Evolutionary conservation across 2,113 vertebrate species (phyloP).

Genomic region (Aix galericulata): DNA sequence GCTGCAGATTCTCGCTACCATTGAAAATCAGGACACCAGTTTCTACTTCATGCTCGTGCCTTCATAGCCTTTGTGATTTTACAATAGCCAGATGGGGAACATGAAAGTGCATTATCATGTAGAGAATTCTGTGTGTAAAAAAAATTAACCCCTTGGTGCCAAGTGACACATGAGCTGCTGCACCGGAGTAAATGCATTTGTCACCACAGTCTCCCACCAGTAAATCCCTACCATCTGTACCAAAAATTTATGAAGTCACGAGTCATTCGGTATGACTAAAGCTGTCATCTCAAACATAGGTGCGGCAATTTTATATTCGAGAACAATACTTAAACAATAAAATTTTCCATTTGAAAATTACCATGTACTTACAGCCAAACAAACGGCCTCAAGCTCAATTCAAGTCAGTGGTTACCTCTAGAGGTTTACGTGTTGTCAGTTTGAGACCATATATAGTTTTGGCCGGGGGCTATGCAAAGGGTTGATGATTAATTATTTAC

Average conservation of each 20-base stretch:
- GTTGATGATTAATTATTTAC: constrained; percentile 70
- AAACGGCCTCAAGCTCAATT: constrained; percentile 58
- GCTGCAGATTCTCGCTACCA: background rate
- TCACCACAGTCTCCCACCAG: constrained; percentile 55
- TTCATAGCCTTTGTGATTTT: constrained; percentile 52
- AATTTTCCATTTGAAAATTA: constrained; percentile 29
- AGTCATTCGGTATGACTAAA: constrained; percentile 25
- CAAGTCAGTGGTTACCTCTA: constrained; percentile 46
- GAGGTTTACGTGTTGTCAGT: constrained; percentile 70
- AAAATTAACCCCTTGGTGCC: constrained; percentile 68
- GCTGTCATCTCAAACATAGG: constrained; percentile 45
- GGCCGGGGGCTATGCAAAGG: constrained; percentile 50
- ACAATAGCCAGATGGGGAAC: constrained; percentile 49
- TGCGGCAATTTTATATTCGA: constrained; percentile 10
- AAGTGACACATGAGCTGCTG: constrained; percentile 33
- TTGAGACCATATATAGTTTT: constrained; percentile 61
- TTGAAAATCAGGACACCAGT: constrained; percentile 25
- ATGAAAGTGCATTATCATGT: constrained; percentile 72
- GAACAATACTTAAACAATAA: constrained; percentile 33
- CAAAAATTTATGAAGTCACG: constrained; percentile 59
- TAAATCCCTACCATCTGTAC: constrained; percentile 43
- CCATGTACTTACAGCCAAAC: constrained; percentile 30
- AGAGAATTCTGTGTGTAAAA: constrained; percentile 34
- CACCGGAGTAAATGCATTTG: constrained; percentile 21
- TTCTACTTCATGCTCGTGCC: constrained; percentile 29